Evolutionary conservation across 2,113 vertebrate species (phyloP).

Genomic region (Aspidoscelis tigris): DNA sequence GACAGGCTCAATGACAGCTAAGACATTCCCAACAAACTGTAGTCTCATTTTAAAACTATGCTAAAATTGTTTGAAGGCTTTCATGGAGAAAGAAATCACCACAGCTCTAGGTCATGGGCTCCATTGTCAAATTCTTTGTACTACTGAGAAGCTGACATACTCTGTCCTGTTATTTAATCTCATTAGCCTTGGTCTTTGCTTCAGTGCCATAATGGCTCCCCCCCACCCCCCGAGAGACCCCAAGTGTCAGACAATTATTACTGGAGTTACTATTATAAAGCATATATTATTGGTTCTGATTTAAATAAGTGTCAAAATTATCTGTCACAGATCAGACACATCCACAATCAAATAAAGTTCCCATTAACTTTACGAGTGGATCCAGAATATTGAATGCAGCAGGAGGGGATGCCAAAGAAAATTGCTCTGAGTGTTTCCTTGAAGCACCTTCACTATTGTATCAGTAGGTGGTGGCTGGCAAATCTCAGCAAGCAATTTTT

Average conservation of each 20-base stretch:
- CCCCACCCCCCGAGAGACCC: neutral
- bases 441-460: conserved; percentile 20
- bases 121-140: neutral
- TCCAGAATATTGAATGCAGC: conserved; percentile 33
- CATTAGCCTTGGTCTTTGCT: neutral
- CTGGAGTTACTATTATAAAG: conserved; percentile 1
- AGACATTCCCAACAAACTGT: no score
- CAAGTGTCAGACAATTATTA: neutral
- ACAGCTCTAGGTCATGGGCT: neutral
- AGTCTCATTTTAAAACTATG: no score
- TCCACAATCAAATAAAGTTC: conserved; percentile 47
- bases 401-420: conserved; percentile 42
- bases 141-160: neutral
- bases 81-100: neutral
- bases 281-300: neutral
- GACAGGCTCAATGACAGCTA: no score
- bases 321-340: conserved; percentile 47
- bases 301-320: conserved; percentile 31
- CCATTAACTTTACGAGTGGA: conserved; percentile 36
- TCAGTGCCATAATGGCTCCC: neutral
- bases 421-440: conserved; percentile 53
- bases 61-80: no score
- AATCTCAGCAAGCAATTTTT: conserved; percentile 25
- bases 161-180: neutral
- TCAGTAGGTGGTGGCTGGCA: conserved; percentile 24